phyloP scores from a whole-genome alignment of 2,113 vertebrate genomes.

The Corythaeola cristata region DNA sequence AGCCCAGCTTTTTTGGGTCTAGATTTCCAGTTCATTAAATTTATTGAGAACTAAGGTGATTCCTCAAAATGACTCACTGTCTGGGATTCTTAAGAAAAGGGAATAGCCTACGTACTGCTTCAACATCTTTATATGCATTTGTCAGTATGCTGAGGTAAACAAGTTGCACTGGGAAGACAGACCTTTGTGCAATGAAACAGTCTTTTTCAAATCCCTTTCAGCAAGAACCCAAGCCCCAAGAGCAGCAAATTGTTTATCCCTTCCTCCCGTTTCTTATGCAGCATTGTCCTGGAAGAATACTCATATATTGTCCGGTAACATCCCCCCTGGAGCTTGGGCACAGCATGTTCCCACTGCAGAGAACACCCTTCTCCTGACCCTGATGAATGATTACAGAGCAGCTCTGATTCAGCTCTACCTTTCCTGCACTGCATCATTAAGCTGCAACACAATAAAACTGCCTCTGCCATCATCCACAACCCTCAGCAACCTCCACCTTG shows the following conservation, averaged over 20 bases:
- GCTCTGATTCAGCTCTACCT: slow-evolving; percentile 14
- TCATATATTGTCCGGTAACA: not conserved
- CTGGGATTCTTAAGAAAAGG: not conserved
- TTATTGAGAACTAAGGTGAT: not conserved
- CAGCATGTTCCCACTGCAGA: not conserved
- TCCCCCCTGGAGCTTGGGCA: not conserved
- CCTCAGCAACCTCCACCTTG: not conserved
- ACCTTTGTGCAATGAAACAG: not conserved
- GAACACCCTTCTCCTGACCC: slow-evolving; percentile 15
- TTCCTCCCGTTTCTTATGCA: not conserved
- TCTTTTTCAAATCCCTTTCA: not conserved
- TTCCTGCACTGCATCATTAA: not conserved
- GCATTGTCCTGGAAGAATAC: not conserved
- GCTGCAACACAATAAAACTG: not conserved
- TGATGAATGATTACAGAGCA: not conserved
- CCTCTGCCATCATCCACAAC: not conserved
- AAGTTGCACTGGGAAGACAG: not conserved
- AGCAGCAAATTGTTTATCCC: not conserved
- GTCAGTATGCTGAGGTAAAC: not conserved
- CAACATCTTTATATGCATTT: not conserved
- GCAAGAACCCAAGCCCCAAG: not conserved
- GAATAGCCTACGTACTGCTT: not conserved
- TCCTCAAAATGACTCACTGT: not conserved
- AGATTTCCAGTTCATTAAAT: not conserved
- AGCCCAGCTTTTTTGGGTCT: not conserved